A percentile compares a stretch with the other conserved stretches of the same genome.
Conservation (phyloP, 2,888 invertebrate species). For the Acheta domesticus region DNA sequence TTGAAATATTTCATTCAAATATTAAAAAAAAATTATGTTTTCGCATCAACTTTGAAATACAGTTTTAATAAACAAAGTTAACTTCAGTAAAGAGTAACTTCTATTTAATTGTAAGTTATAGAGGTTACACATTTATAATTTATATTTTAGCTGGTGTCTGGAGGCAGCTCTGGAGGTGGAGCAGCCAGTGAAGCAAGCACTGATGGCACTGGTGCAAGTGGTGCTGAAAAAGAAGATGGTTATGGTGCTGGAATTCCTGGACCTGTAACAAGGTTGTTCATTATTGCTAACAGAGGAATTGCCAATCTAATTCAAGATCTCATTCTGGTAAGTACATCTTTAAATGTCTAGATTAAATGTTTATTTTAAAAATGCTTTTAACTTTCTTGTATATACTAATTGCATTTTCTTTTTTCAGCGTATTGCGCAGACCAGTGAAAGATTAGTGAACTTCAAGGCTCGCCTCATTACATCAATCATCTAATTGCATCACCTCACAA, state of each 20-base stretch:
- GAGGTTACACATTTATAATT: background rate
- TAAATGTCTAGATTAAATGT: background rate
- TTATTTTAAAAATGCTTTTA: background rate
- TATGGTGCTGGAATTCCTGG: constrained; percentile 82
- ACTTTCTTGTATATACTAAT: background rate
- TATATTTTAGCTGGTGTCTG: constrained; percentile 69
- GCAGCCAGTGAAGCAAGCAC: constrained; percentile 41
- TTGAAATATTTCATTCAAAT: no score
- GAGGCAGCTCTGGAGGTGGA: constrained; percentile 45
- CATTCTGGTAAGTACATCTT: constrained; percentile 65
- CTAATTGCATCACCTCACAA: constrained; percentile 50
- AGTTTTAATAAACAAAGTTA: no score
- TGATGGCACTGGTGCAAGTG: constrained; percentile 47
- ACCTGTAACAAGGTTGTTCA: constrained; percentile 80
- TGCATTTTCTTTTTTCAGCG: constrained; percentile 52
- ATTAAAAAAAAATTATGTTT: no score
- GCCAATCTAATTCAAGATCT: constrained; percentile 85
- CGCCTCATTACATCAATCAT: constrained; percentile 86
- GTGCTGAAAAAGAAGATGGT: constrained; percentile 60
- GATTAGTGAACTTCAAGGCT: constrained; percentile 90
- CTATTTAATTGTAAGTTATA: no score
- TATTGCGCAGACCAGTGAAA: constrained; percentile 84
- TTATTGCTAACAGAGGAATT: constrained; percentile 81
- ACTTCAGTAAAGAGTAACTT: no score
- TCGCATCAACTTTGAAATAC: no score